Evolutionary conservation across 2,888 invertebrate genomes (phyloP).

Genomic region (Saturnia pavonia): DNA sequence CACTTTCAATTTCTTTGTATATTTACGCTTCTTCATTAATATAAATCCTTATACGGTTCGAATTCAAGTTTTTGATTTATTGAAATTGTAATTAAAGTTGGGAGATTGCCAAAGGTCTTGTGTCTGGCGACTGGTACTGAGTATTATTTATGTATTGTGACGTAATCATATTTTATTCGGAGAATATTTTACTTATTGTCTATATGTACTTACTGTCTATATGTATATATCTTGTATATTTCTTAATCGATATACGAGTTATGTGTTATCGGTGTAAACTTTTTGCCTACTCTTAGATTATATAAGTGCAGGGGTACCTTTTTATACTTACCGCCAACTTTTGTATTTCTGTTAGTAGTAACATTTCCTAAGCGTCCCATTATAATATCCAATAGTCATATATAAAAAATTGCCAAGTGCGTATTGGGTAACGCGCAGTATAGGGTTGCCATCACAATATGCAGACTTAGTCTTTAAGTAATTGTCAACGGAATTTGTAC

Average conservation of each 20-base stretch:
- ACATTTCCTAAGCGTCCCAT: no score
- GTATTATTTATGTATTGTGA: constrained; percentile 24
- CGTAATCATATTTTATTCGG: neutral
- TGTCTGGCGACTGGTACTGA: constrained; percentile 33
- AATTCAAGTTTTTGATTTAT: constrained; percentile 52
- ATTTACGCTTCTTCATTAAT: constrained; percentile 2
- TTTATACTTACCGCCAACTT: no score
- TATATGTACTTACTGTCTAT: neutral
- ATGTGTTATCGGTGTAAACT: neutral
- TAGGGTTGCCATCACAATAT: no score
- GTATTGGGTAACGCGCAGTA: no score
- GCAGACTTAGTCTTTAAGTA: no score
- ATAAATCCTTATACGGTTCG: constrained; percentile 36
- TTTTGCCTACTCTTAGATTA: neutral
- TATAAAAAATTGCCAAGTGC: no score
- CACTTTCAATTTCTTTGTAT: neutral
- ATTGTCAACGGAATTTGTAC: no score
- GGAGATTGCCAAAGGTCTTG: constrained; percentile 39
- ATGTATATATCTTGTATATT: no score
- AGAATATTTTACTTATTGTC: neutral
- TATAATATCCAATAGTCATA: no score
- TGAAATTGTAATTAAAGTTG: constrained; percentile 55
- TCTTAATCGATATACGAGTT: neutral
- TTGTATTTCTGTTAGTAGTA: no score
- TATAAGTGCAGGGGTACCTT: no score